Base-by-base conservation (phyloP, 2,797 vertebrate genomes). In the Gymnothorax reevesii region DNA sequence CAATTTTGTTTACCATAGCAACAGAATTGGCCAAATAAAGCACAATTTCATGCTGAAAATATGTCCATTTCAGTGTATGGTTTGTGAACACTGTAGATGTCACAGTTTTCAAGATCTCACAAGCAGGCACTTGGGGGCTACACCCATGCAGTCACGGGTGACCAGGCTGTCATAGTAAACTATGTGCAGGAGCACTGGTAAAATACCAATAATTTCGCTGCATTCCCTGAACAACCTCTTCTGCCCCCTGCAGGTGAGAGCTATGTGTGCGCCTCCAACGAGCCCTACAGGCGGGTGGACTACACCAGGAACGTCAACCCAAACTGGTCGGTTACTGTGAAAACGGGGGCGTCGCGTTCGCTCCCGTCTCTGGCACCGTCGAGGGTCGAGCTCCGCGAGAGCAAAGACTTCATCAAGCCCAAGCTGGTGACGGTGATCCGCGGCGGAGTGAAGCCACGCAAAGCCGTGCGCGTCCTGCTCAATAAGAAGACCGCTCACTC, bases 401-500 rank as follows among this genome's bases (percentile, higher is more conserved):
- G 94, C 89, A 99, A 99, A 92, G 99, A 99, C 85, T 99, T 98
- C 94, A 98, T 99, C 93, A 99, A 98, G 88, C 99, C 99, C 91
- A 99, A 99, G 84, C 88, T 99, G 17, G 99, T 99, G 93, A 99
- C 99, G 0, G 98, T 99, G 91, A 99, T 99, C 90, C 97, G 99
- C 69, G 97, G 98, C 57, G 99, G 99, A 1, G 98, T 99, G 82
- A 99, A 99, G 90, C 99, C 99, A 0, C 96, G 99, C 73, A 99
- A 99, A 93, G 99, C 99, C 0, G 99, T 99, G 6, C 95, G 98
- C 59, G 96, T 99, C 85, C 97, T 99, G 87, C 97, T 99, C 88
- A 99, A 99, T 88, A 99, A 98, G 95, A 99, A 99, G 95, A 99
- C 99, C 0, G 99, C 98, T 0, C 98, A 99, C 93, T 99, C 98